Base-by-base conservation (phyloP, 64 coral and sea anemone genomes). In the Montipora efflorescens region DNA sequence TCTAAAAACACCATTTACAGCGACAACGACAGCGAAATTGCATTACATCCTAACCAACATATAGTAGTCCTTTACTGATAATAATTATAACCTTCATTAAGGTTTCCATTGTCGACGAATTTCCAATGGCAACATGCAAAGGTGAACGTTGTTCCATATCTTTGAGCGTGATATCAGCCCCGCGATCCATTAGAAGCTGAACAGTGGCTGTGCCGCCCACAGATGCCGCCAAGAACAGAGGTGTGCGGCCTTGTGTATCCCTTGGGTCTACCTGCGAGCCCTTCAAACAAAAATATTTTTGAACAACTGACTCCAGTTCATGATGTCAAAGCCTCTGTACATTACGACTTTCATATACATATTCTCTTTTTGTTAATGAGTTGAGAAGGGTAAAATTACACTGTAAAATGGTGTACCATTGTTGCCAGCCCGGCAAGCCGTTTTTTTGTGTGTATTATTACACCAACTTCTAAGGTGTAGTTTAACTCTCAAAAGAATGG, bases 101-200 rank as follows among this genome's bases (percentile, higher is more conserved):
- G 51, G 70, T 79, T 18, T 97, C 96, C 88, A 95, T 90, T 0
- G 93, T 94, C 12, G 59, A 87, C 10, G 82, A 49, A 71, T 86
- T 71, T 21, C 79, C 92, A 18, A 91, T 92, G 11, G 96, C 96
- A 45, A 93, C 96, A 49, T 97, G 96, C 0, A 97, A 20, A 3
- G 96, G 53, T 19, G 96, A 97, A 47, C 89, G 84, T 58, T 89
- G 48, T 48, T 97, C 96, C 14, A 88, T 16, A 55, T 97, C 96
- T 79, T 89, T 95, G 14, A 94, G 59, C 43, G 96, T 83, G 47
- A 95, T 64, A 76, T 97, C 93, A 82, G 96, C 96, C 1, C 96
- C 93, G 57, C 50, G 87, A 48, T 97, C 93, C 89, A 97, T 91
- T 6, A 97, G 77, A 4, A 92, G 5, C 21, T 94, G 96, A 20